Base-by-base conservation (phyloP, 2,888 invertebrate genomes). In the Hermodice carunculata region DNA sequence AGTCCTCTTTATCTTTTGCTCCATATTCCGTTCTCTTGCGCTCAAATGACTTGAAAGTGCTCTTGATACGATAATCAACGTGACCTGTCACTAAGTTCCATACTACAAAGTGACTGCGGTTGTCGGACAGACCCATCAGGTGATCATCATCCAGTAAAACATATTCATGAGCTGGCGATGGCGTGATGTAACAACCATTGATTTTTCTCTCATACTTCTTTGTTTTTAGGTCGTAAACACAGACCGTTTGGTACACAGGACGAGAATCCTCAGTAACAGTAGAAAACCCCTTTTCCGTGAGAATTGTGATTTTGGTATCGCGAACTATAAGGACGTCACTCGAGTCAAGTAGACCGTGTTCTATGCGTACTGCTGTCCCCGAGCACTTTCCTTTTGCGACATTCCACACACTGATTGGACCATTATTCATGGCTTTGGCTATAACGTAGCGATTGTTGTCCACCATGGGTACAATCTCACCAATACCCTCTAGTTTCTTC, bases 381-480 rank as follows among this genome's bases (percentile, higher is more conserved):
- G 77, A 64, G 60, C 76, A 78, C 57, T 78, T 79, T 11, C 76
- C 78, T 52, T 79, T 80, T 14, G 77, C 76, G 24, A 82, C 76
- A 63, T 84, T 81, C 84, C 84, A 84, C 11, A 84, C 78, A 57
- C 76, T 77, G 31, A 84, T 66, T n/a, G 81, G 79, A 14, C 82
- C 83, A 49, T 81, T 81, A 69, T 81, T 78, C 24, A 80, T 71
- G 24, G 80, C 78, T 53, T 79, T 74, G 11, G 81, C 80, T 1
- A 83, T 76, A 5, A 81, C 80, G 64, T 82, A 82, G 43, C 79
- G 67, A 4, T 81, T 78, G 56, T 82, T 77, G 44, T 78, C 77
- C 2, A 64, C 61, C 78, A 84, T 79, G 6, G 78, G 76, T 28
- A 80, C 67, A 4, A 84, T 76, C 34, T 78, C 72, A 3, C 68